These are phyloP conservation scores for Aulostomus chinensis DNA, from an alignment of 2,797 vertebrate genomes.

Conservation along the genomic window DNA sequence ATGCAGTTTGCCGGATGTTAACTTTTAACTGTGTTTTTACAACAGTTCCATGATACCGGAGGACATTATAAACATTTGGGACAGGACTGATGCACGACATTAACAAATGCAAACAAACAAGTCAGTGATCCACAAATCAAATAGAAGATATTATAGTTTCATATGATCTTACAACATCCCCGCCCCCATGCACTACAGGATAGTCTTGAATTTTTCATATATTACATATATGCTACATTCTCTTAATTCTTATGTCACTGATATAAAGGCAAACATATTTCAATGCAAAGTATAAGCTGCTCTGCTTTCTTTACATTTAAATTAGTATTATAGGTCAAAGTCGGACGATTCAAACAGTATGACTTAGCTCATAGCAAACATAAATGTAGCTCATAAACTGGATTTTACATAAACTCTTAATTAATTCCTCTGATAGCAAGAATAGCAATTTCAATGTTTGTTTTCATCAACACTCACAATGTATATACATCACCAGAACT, in stretches of 20 bases:
- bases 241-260: conserved; percentile 81
- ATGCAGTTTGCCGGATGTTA: conserved; percentile 43
- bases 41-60: conserved; percentile 64
- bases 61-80: conserved; percentile 68
- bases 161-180: conserved; percentile 67
- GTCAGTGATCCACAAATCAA: conserved; percentile 76
- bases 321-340: conserved; percentile 75
- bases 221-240: conserved; percentile 84
- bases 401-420: conserved; percentile 74
- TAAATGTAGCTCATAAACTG: conserved; percentile 78
- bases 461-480: conserved; percentile 79
- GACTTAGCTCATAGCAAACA: conserved; percentile 81
- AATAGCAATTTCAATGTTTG: conserved; percentile 74
- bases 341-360: conserved; percentile 72
- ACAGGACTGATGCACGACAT: conserved; percentile 77
- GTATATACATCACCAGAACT: conserved; percentile 84
- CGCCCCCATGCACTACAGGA: conserved; percentile 80
- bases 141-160: conserved; percentile 77
- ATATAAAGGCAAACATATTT: conserved; percentile 82
- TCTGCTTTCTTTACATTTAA: conserved; percentile 79
- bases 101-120: conserved; percentile 75
- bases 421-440: conserved; percentile 75
- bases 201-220: conserved; percentile 79
- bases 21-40: conserved; percentile 41
- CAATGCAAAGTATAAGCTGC: conserved; percentile 77